A percentile compares a stretch with the other conserved stretches of the same genome.
Evolutionary conservation across 1,140 invertebrate genomes (phyloP).

Genomic region (Meloidogyne chitwoodi): DNA sequence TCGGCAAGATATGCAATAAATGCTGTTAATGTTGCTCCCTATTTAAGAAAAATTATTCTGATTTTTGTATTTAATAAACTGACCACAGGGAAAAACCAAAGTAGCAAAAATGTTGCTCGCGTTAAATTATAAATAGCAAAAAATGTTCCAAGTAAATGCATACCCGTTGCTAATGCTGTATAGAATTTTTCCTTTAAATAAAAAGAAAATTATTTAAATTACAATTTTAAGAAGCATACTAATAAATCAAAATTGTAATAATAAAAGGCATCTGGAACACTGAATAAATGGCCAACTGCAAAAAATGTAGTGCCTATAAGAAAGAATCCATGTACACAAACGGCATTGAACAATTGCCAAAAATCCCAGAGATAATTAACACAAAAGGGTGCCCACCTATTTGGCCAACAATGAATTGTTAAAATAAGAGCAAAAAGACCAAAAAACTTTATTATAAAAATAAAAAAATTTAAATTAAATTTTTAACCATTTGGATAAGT

Average conservation of each 20-base stretch:
- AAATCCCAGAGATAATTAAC: conserved; percentile 11
- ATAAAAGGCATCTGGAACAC: conserved; percentile 30
- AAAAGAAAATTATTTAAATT: background rate
- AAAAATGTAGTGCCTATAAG: conserved; percentile 15
- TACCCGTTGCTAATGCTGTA: conserved; percentile 14
- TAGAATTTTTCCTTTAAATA: conserved; percentile 31
- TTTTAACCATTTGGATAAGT: conserved; percentile 17
- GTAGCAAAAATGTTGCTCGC: conserved; percentile 6
- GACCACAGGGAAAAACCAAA: conserved; percentile 30
- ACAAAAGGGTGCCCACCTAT: conserved; percentile 1
- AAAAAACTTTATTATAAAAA: background rate
- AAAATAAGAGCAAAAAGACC: conserved; percentile 19
- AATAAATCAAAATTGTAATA: conserved; percentile 24
- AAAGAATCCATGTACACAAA: conserved; percentile 29
- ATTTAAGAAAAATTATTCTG: background rate
- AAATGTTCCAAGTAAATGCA: conserved; percentile 16
- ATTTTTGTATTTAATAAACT: background rate
- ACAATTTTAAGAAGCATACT: conserved; percentile 5
- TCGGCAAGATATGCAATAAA: conserved; percentile 17
- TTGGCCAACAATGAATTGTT: conserved; percentile 24
- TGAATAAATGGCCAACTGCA: conserved; percentile 19
- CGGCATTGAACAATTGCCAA: conserved; percentile 29
- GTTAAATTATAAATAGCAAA: conserved; percentile 15
- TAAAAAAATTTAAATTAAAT: background rate
- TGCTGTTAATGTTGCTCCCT: conserved; percentile 11